Evolutionary conservation across 2,113 vertebrate species (phyloP).

Genomic region (Brachirus orientalis): DNA sequence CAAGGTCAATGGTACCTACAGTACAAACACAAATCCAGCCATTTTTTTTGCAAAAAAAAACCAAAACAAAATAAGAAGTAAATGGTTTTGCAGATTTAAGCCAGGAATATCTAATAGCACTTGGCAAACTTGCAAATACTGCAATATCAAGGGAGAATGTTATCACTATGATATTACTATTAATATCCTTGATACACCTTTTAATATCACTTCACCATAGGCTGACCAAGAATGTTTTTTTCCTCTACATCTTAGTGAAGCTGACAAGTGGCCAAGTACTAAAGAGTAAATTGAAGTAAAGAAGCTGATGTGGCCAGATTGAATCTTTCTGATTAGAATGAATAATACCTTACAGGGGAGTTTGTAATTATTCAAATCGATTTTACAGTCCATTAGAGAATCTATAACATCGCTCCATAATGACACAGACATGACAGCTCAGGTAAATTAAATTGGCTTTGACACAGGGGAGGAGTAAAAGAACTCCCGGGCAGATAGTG

Average conservation of each 20-base stretch:
- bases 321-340: slow-evolving; percentile 35
- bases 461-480: slow-evolving; percentile 42
- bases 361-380: slow-evolving; percentile 37
- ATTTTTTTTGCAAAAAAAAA: neutral
- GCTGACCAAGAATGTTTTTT: neutral
- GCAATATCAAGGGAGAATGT: neutral
- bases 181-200: too few relatives aligned
- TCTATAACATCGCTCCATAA: slow-evolving; percentile 17
- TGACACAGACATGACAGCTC: slow-evolving; percentile 46
- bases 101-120: too few relatives aligned
- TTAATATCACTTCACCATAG: slow-evolving; percentile 4
- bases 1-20: slow-evolving; percentile 85
- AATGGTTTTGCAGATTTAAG: too few relatives aligned
- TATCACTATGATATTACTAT: neutral
- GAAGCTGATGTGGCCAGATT: slow-evolving; percentile 24
- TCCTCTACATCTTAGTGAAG: slow-evolving; percentile 24
- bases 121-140: slow-evolving; percentile 1
- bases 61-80: neutral
- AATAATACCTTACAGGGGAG: slow-evolving; percentile 45
- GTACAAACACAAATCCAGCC: slow-evolving; percentile 41
- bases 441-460: slow-evolving; percentile 46
- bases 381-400: slow-evolving; percentile 56
- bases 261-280: slow-evolving; percentile 20
- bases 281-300: slow-evolving; percentile 17
- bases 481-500: slow-evolving; percentile 22